A percentile compares a stretch with the other conserved stretches of the same genome.
Evolutionary conservation across 1,140 invertebrate genomes (phyloP).

Genomic region (Psilanteris sp.): DNA sequence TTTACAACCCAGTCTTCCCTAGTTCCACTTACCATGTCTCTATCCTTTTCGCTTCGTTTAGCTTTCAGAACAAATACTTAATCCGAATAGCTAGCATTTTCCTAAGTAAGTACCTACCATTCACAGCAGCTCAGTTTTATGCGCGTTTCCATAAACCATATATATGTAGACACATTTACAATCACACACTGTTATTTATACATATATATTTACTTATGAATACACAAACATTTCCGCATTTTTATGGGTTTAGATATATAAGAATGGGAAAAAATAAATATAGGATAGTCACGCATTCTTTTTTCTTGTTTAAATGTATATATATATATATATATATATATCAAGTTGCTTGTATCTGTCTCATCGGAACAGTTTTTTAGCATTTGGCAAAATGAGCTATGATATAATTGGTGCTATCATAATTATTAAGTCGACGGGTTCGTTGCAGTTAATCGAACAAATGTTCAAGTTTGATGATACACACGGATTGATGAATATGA

Average conservation of each 20-base stretch:
- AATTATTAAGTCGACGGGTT: constrained; percentile 11
- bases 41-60: constrained; percentile 68
- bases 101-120: constrained; percentile 77
- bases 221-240: too few relatives aligned
- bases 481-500: not conserved
- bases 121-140: constrained; percentile 73
- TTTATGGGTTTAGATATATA: too few relatives aligned
- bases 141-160: constrained; percentile 35
- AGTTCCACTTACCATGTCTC: constrained; percentile 57
- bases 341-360: too few relatives aligned
- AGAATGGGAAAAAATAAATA: too few relatives aligned
- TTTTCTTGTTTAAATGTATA: constrained; percentile 14
- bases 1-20: constrained; percentile 67
- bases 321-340: too few relatives aligned
- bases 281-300: not conserved
- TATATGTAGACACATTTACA: constrained; percentile 5
- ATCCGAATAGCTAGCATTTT: constrained; percentile 77
- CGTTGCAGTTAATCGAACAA: not conserved
- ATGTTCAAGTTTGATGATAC: constrained; percentile 2
- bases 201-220: not conserved
- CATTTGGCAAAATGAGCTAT: constrained; percentile 14
- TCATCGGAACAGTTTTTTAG: too few relatives aligned
- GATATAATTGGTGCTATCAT: constrained; percentile 25
- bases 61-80: constrained; percentile 80
- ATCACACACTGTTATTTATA: constrained; percentile 6